phyloP scores from a whole-genome alignment of 2,888 invertebrate species.

The Andrena chrysosceles region DNA sequence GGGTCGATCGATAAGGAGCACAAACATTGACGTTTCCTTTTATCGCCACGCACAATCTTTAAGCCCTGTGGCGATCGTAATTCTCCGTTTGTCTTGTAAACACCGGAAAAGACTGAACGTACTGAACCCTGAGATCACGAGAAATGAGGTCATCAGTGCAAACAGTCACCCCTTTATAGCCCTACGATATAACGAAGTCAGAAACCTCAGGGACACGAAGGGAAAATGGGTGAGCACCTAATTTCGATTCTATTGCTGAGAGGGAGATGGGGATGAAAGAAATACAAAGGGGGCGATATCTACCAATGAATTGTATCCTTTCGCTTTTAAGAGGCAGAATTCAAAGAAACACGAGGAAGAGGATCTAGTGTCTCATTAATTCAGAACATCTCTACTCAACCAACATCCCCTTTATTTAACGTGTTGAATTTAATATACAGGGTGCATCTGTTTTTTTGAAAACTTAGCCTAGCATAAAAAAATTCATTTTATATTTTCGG shows the following conservation, averaged over 20 bases:
- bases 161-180: slow-evolving; percentile 38
- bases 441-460: too few relatives aligned
- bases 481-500: too few relatives aligned
- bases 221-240: background rate
- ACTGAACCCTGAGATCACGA: slow-evolving; percentile 39
- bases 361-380: too few relatives aligned
- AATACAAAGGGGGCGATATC: background rate
- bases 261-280: background rate
- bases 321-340: background rate
- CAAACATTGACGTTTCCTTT: slow-evolving; percentile 60
- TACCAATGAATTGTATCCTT: background rate
- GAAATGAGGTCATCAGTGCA: slow-evolving; percentile 51
- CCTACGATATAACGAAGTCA: background rate
- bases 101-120: slow-evolving; percentile 32
- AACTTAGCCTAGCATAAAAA: too few relatives aligned
- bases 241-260: background rate
- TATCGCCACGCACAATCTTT: slow-evolving; percentile 48
- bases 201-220: background rate
- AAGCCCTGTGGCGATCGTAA: slow-evolving; percentile 35
- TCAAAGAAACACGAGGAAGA: too few relatives aligned
- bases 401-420: too few relatives aligned
- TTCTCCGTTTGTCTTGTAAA: slow-evolving; percentile 40
- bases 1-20: slow-evolving; percentile 65
- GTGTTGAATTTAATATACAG: too few relatives aligned
- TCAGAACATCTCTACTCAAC: too few relatives aligned